Percentiles rank a stretch among this genome's conserved stretches.
phyloP scores from a whole-genome alignment of 2,888 invertebrate genomes.

The Microchrysa polita region DNA sequence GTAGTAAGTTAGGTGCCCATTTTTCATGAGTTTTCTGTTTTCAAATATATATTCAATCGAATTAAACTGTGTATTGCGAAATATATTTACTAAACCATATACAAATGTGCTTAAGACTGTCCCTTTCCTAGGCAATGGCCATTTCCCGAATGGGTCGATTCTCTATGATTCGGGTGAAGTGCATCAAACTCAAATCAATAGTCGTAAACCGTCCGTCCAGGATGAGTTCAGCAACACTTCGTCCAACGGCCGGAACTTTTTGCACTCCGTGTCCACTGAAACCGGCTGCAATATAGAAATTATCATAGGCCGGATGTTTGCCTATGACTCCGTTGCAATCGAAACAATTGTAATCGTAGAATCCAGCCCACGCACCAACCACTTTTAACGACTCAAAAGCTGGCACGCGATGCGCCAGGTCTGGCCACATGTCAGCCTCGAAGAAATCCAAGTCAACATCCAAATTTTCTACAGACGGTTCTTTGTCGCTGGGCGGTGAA shows the following conservation, averaged over 20 bases:
- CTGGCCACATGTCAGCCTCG: conserved; percentile 77
- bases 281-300: conserved; percentile 88
- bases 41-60: conserved; percentile 5
- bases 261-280: conserved; percentile 94
- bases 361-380: conserved; percentile 82
- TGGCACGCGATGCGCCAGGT: conserved; percentile 80
- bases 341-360: conserved; percentile 88
- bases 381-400: conserved; percentile 83
- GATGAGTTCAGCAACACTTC: conserved; percentile 86
- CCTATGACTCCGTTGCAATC: conserved; percentile 95
- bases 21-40: conserved; percentile 22
- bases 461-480: conserved; percentile 71
- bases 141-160: conserved; percentile 71
- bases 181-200: conserved; percentile 81
- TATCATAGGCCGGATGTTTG: conserved; percentile 82
- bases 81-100: conserved; percentile 30
- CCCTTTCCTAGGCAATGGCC: conserved; percentile 63
- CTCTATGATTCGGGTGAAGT: conserved; percentile 79
- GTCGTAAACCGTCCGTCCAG: conserved; percentile 78
- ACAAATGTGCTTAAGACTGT: background rate
- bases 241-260: conserved; percentile 91
- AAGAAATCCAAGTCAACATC: conserved; percentile 81
- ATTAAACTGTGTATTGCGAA: conserved; percentile 1
- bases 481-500: conserved; percentile 74
- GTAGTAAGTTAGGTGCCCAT: conserved; percentile 6